Evolutionary conservation across 2,113 vertebrate species (phyloP).

Genomic region (Mohoua ochrocephala): DNA sequence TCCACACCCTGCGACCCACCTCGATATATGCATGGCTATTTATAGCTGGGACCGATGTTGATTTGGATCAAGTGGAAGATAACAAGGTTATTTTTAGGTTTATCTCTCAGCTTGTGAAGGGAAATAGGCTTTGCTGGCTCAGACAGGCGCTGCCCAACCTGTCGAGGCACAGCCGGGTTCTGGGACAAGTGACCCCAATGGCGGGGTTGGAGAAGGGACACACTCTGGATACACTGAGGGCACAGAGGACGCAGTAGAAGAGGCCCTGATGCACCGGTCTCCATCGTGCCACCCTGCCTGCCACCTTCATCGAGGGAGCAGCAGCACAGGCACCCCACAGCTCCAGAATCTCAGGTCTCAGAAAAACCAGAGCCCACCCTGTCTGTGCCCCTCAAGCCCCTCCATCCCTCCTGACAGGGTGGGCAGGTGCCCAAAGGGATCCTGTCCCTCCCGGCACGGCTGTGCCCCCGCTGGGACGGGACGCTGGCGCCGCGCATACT

Average conservation of each 20-base stretch:
- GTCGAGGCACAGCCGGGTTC: fast-evolving
- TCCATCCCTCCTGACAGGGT: neutral
- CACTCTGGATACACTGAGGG: fast-evolving
- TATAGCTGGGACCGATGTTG: neutral
- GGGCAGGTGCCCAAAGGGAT: neutral
- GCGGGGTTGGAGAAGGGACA: neutral
- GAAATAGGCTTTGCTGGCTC: conserved; percentile 1
- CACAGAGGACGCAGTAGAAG: neutral
- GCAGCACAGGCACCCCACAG: neutral
- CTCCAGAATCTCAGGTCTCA: neutral
- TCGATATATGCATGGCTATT: neutral
- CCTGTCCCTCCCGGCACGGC: neutral
- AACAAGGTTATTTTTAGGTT: conserved; percentile 43
- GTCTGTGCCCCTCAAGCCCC: neutral
- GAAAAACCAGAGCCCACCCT: neutral
- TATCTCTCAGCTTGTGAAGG: neutral
- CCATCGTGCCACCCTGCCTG: neutral
- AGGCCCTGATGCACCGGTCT: fast-evolving
- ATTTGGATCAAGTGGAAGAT: neutral
- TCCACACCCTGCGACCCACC: neutral
- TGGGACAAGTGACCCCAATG: fast-evolving
- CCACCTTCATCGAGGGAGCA: neutral
- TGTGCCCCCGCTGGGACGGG: fast-evolving
- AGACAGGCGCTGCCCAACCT: neutral
- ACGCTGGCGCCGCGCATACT: fast-evolving